Percentiles rank a stretch among this genome's conserved stretches.
These are phyloP conservation scores for Calycopis cecrops DNA, from an alignment of 1,140 invertebrate species.

Conservation along the genomic window DNA sequence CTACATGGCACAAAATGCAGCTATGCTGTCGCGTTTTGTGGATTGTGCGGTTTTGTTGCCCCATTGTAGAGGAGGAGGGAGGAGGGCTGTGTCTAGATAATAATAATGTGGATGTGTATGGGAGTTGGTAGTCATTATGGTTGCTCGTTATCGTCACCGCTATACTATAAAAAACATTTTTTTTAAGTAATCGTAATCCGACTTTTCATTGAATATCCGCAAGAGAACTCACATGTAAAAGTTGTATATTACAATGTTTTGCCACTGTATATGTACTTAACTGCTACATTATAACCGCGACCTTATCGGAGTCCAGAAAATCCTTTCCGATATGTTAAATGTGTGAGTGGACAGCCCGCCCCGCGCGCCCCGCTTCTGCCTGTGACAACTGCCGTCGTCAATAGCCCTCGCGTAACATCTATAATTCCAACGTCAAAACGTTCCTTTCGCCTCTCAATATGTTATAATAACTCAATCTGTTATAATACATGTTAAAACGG, in stretches of 20 bases:
- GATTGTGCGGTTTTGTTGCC: too few species aligned
- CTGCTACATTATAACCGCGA: conserved; percentile 6
- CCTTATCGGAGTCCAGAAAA: conserved; percentile 30
- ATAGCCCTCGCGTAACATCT: conserved; percentile 35
- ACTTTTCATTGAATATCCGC: too few species aligned
- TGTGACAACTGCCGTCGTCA: conserved; percentile 54
- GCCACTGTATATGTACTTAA: too few species aligned
- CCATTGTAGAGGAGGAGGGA: too few species aligned
- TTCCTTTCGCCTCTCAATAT: neutral
- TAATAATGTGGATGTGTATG: neutral
- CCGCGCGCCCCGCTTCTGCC: conserved; percentile 49
- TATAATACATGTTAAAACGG: neutral
- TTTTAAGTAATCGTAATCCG: too few species aligned
- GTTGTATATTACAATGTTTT: too few species aligned
- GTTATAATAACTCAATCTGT: neutral
- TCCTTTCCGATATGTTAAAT: conserved; percentile 51
- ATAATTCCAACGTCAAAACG: too few species aligned
- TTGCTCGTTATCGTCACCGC: too few species aligned
- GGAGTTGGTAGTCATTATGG: neutral
- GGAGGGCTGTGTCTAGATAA: neutral
- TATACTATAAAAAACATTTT: too few species aligned
- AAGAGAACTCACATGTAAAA: too few species aligned
- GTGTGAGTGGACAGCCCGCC: conserved; percentile 34
- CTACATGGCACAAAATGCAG: too few species aligned
- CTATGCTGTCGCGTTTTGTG: too few species aligned